A percentile compares a stretch with the other conserved stretches of the same genome.
These are phyloP conservation scores for Ectemnius lituratus DNA, from an alignment of 2,888 invertebrate genomes.

Conservation along the genomic window DNA sequence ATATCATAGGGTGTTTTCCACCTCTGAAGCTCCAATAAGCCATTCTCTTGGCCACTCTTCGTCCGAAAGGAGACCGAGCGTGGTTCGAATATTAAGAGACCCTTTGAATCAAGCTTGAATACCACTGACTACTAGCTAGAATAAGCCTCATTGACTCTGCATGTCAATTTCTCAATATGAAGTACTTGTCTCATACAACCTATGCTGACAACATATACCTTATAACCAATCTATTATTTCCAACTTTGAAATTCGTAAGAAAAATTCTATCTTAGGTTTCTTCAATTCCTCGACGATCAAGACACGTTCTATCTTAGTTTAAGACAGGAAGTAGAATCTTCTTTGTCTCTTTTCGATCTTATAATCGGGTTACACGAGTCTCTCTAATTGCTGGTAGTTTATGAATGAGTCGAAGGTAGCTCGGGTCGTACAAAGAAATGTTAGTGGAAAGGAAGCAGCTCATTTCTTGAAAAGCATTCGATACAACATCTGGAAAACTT, in stretches of 20 bases:
- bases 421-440: too few relatives aligned
- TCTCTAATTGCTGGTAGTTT: conserved; percentile 7
- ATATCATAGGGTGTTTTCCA: conserved; percentile 25
- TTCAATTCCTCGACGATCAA: too few relatives aligned
- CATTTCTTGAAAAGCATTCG: not conserved
- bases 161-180: conserved; percentile 21
- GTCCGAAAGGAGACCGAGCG: conserved; percentile 42
- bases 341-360: not conserved
- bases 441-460: not conserved
- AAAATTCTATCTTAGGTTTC: too few relatives aligned
- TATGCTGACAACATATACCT: too few relatives aligned
- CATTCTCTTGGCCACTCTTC: conserved; percentile 43
- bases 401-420: too few relatives aligned
- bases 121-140: not conserved
- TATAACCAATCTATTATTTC: too few relatives aligned
- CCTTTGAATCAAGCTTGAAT: conserved; percentile 40
- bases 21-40: conserved; percentile 37
- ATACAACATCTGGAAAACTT: conserved; percentile 42
- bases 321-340: too few relatives aligned
- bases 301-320: too few relatives aligned
- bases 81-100: conserved; percentile 52
- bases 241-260: too few relatives aligned
- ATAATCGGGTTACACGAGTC: not conserved
- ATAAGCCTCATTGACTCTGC: conserved; percentile 28
- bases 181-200: not conserved